phyloP scores from a whole-genome alignment of 1,140 invertebrate genomes.

The Caenorhabditis brenneri region DNA sequence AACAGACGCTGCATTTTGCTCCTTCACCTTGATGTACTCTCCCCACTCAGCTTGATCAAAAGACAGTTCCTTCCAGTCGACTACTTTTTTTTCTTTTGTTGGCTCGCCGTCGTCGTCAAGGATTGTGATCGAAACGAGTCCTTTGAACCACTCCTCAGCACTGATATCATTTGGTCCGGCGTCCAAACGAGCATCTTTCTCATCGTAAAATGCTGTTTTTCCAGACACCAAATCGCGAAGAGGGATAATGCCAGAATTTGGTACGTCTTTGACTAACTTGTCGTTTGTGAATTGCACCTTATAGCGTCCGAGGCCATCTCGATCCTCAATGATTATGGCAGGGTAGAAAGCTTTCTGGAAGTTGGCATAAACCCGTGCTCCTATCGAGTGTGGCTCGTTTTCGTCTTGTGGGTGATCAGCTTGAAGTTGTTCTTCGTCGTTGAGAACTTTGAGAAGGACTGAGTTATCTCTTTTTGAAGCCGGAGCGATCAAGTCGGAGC shows the following conservation, averaged over 20 bases:
- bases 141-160: conserved; percentile 61
- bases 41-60: conserved; percentile 51
- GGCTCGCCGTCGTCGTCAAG: conserved; percentile 50
- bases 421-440: conserved; percentile 36
- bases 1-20: conserved; percentile 54
- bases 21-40: conserved; percentile 46
- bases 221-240: conserved; percentile 54
- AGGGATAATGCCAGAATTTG: conserved; percentile 61
- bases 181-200: conserved; percentile 55
- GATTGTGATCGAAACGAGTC: conserved; percentile 49
- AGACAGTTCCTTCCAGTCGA: conserved; percentile 60
- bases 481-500: not conserved
- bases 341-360: conserved; percentile 65
- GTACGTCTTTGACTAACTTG: conserved; percentile 57
- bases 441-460: not conserved
- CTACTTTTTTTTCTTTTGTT: conserved; percentile 38
- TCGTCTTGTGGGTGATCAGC: conserved; percentile 51
- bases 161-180: conserved; percentile 55
- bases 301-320: conserved; percentile 67
- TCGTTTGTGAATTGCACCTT: conserved; percentile 65
- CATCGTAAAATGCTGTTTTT: conserved; percentile 37
- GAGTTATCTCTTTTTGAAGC: not conserved
- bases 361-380: conserved; percentile 63
- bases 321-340: conserved; percentile 62
- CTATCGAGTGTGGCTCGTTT: conserved; percentile 49